phyloP scores from a whole-genome alignment of 2,888 invertebrate species.

The Apamea crenata region DNA sequence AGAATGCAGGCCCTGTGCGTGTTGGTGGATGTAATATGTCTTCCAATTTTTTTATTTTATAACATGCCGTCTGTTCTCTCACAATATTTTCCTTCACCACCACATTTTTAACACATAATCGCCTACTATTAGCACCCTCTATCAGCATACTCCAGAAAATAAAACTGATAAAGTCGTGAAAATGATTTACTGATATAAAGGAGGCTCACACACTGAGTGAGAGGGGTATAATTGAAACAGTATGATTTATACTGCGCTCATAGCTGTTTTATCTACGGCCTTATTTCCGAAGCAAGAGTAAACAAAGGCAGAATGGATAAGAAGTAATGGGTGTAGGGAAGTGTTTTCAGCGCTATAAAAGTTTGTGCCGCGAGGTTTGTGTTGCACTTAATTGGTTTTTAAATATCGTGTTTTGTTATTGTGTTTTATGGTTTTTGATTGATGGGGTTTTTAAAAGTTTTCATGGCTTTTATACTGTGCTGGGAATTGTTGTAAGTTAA shows the following conservation, averaged over 20 bases:
- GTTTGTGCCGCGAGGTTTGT: constrained; percentile 28
- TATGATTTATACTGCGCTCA: constrained; percentile 79
- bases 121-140: constrained; percentile 38
- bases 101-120: constrained; percentile 45
- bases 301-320: constrained; percentile 62
- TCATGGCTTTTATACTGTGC: background rate
- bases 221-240: constrained; percentile 83
- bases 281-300: constrained; percentile 64
- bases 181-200: constrained; percentile 66
- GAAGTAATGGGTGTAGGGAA: constrained; percentile 50
- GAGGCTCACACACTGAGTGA: constrained; percentile 69
- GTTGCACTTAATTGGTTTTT: constrained; percentile 57
- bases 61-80: background rate
- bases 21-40: background rate
- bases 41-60: background rate
- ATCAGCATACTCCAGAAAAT: constrained; percentile 59
- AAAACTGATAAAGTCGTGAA: constrained; percentile 62
- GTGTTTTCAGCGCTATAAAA: constrained; percentile 51
- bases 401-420: constrained; percentile 32
- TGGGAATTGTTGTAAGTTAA: background rate
- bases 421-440: constrained; percentile 17
- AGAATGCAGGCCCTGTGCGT: background rate
- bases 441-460: background rate
- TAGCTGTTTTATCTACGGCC: constrained; percentile 66
- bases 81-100: background rate